Base-by-base conservation (phyloP, 37 sponge, comb jelly and placozoan species). In the Halichondria panicea region DNA sequence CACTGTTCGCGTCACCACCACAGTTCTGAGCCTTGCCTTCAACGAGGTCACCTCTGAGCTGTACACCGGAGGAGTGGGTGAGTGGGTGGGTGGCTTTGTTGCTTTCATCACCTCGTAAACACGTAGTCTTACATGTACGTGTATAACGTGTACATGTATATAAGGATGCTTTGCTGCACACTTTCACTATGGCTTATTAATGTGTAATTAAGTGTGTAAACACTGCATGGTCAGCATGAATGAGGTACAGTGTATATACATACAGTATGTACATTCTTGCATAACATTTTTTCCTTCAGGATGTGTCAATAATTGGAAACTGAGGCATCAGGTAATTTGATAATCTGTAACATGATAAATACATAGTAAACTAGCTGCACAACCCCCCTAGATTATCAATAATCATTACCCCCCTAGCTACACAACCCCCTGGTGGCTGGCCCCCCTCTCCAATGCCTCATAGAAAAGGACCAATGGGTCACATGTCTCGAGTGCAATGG, bases 41-140 rank as follows among this genome's bases (percentile, higher is more conserved):
- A 63, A 63, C 4, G 77, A 80, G 39, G 46, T 21, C 33, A 76
- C 58, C 24, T 43, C 66, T 34, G 78, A 75, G 28, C 41, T 91
- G 28, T 81, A 74, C 36, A 55, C 78, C 42, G 86, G 78, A 36
- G 87, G 87, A 71, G 43, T 75, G 34, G 91, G 88, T 73, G 68
- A 63, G 71, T 6, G 38, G n/a, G n/a, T n/a, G n/a, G n/a, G n/a
- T n/a, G n/a, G 13, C 65, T 64, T 24, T 27, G 33, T 24, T 46
- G 46, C 48, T 31, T 8, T 21, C 12, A 22, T 5, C 39, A 43
- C 2, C 3, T 2, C 13, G 19, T 2, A 39, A 22, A 1, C 52
- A 33, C 57, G 30, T 33, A 30, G 28, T 43, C 25, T 50, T 56
- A 12, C 0, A 28, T 38, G 38, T 6, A 55, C 2, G 3, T 55